Conservation (phyloP, 2,113 vertebrate species). For the Daboia siamensis region DNA sequence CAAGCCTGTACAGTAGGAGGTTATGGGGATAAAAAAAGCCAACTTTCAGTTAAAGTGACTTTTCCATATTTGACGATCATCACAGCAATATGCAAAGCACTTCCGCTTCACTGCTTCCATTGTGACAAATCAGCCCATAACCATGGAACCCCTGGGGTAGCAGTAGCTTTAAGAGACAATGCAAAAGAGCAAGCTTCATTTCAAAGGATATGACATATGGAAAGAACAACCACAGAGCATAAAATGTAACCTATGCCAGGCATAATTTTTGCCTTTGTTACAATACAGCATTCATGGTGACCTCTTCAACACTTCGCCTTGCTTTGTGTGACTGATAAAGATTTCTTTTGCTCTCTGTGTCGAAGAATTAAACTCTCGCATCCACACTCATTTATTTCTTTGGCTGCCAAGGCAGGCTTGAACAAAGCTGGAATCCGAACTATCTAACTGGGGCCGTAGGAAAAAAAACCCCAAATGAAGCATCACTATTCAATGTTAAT, state of each 20-base stretch:
- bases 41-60: slow-evolving; percentile 17
- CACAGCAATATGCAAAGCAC: slow-evolving; percentile 32
- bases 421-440: neutral
- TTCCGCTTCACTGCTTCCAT: slow-evolving; percentile 26
- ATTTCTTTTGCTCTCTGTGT: neutral
- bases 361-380: neutral
- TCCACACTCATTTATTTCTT: neutral
- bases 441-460: slow-evolving; percentile 19
- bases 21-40: neutral
- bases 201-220: neutral
- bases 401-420: neutral
- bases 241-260: neutral
- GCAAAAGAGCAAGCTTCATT: neutral
- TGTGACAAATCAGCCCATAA: slow-evolving; percentile 27
- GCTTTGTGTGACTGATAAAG: neutral
- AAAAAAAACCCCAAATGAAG: neutral
- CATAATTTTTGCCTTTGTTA: neutral
- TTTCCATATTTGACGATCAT: slow-evolving; percentile 18
- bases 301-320: neutral
- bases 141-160: slow-evolving; percentile 19
- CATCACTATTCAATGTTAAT: slow-evolving; percentile 22
- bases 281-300: neutral
- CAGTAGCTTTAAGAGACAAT: slow-evolving; percentile 26
- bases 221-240: neutral
- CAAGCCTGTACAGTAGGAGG: neutral